Conservation (phyloP, 1,140 invertebrate genomes). For the Drosophila seguyi region DNA sequence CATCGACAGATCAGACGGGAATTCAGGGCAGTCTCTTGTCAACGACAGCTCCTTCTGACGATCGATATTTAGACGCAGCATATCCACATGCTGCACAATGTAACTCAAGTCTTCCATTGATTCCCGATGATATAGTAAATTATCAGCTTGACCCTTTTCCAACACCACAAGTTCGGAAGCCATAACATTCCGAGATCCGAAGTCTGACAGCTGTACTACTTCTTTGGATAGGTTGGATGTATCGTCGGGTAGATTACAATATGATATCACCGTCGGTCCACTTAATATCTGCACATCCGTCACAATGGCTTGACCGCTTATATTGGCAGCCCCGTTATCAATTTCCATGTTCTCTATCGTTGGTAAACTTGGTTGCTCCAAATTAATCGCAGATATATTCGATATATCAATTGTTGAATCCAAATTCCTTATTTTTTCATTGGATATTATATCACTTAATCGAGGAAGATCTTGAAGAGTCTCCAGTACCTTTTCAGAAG, state of each 20-base stretch:
- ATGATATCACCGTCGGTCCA: neutral
- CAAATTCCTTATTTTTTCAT: neutral
- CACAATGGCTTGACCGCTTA: neutral
- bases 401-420: neutral
- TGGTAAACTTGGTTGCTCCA: neutral
- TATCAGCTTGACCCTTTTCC: neutral
- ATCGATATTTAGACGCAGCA: conserved; percentile 55
- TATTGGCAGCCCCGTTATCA: neutral
- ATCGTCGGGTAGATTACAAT: neutral
- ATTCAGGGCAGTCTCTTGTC: neutral
- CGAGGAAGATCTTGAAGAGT: neutral
- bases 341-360: neutral
- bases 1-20: conserved; percentile 15
- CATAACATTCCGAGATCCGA: neutral
- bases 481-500: neutral
- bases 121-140: neutral
- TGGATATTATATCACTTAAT: neutral
- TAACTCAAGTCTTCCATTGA: conserved; percentile 34
- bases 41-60: conserved; percentile 32
- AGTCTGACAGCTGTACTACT: neutral
- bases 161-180: neutral
- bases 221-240: neutral
- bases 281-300: conserved; percentile 14
- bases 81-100: conserved; percentile 35
- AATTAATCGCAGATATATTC: neutral